These are phyloP conservation scores for Caenorhabditis tropicalis DNA, from an alignment of 1,140 invertebrate species.

Conservation along the genomic window DNA sequence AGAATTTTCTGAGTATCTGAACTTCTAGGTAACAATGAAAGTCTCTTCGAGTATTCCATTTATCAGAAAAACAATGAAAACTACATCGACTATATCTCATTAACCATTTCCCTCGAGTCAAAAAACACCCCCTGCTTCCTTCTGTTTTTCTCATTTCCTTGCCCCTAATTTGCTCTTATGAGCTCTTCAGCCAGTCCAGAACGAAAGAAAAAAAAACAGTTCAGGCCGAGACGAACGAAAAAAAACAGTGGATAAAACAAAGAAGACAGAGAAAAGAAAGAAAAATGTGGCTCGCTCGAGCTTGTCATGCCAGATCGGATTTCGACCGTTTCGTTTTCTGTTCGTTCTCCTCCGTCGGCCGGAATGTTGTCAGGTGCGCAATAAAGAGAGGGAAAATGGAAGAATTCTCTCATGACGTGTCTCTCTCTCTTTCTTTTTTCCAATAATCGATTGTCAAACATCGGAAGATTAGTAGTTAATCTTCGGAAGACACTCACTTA, in stretches of 20 bases:
- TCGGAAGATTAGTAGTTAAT: slow-evolving; percentile 25
- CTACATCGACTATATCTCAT: not conserved
- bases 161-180: slow-evolving; percentile 11
- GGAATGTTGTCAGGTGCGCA: slow-evolving; percentile 38
- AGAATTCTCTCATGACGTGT: slow-evolving; percentile 11
- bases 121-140: not conserved
- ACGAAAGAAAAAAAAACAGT: slow-evolving; percentile 12
- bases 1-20: too few relatives aligned
- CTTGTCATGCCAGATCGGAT: slow-evolving; percentile 42
- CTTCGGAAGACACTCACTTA: not conserved
- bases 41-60: not conserved
- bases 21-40: not conserved
- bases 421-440: not conserved
- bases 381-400: not conserved
- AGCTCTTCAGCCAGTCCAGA: slow-evolving; percentile 36
- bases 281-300: slow-evolving; percentile 14
- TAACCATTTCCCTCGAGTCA: not conserved
- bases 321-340: slow-evolving; percentile 30
- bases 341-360: not conserved
- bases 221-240: not conserved
- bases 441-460: slow-evolving; percentile 28
- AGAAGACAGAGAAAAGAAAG: not conserved
- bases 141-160: not conserved
- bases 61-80: not conserved
- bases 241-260: slow-evolving; percentile 39